Evolutionary conservation across 1,140 invertebrate genomes (phyloP).

Genomic region (Musca vetustissima): DNA sequence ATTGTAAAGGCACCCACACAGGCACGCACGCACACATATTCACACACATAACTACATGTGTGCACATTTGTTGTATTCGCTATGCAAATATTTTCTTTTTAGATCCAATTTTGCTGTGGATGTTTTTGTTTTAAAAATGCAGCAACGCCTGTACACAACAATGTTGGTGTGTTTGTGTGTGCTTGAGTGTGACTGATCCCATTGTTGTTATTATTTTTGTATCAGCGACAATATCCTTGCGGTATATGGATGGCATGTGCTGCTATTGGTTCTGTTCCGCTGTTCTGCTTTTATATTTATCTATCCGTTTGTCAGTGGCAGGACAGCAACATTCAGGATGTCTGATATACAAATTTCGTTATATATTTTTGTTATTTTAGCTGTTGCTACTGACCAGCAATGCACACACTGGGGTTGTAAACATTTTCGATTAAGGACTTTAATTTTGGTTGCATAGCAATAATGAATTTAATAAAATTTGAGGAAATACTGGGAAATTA

Average conservation of each 20-base stretch:
- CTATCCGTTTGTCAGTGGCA: background rate
- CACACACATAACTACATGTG: no score
- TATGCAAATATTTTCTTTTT: slow-evolving; percentile 19
- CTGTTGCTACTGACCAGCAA: slow-evolving; percentile 12
- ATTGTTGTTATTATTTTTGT: slow-evolving; percentile 8
- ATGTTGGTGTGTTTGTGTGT: background rate
- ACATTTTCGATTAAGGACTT: no score
- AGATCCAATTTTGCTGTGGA: slow-evolving; percentile 10
- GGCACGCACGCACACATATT: no score
- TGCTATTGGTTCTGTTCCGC: background rate
- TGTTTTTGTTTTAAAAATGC: slow-evolving; percentile 16
- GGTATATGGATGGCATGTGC: background rate
- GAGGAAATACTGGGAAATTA: no score
- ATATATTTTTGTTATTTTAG: slow-evolving; percentile 18
- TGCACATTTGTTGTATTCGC: background rate
- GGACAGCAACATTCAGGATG: no score
- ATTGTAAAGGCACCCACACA: no score
- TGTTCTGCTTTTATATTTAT: background rate
- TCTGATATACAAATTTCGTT: background rate
- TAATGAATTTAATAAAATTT: no score
- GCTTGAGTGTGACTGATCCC: background rate
- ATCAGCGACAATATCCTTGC: background rate
- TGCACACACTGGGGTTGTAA: no score
- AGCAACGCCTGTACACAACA: background rate
- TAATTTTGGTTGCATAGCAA: no score